These are phyloP conservation scores for Ophion ventricosus DNA, from an alignment of 2,888 invertebrate genomes.

Conservation along the genomic window DNA sequence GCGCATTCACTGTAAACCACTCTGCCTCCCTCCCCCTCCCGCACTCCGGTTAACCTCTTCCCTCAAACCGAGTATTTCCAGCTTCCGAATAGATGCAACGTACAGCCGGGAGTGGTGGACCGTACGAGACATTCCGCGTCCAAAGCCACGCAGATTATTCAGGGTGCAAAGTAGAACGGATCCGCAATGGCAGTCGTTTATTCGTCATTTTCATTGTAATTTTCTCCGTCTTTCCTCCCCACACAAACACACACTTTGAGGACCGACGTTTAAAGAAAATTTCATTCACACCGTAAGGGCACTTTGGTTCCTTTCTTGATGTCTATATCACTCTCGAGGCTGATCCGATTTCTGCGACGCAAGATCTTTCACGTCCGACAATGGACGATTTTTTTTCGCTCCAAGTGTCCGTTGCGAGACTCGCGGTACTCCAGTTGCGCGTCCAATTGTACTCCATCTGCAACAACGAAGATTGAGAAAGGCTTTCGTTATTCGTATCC, in stretches of 20 bases:
- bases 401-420: conserved; percentile 7
- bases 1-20: conserved; percentile 41
- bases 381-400: not conserved
- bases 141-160: not conserved
- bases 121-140: conserved; percentile 5
- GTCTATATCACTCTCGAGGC: conserved; percentile 1
- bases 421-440: not conserved
- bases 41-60: conserved; percentile 45
- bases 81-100: conserved; percentile 33
- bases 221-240: not conserved
- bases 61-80: conserved; percentile 20
- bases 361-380: not conserved
- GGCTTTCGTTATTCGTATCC: not conserved
- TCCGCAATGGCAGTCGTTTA: conserved; percentile 18
- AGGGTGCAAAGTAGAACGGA: not conserved
- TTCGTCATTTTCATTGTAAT: not conserved
- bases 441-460: conserved; percentile 48
- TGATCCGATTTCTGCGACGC: conserved; percentile 1
- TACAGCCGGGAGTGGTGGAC: not conserved
- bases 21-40: not conserved
- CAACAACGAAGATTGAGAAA: conserved; percentile 28
- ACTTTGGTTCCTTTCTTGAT: conserved; percentile 24
- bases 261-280: no score
- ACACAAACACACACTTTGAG: not conserved
- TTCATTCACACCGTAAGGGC: conserved; percentile 45